These are phyloP conservation scores for Danaus melanippus DNA, from an alignment of 1,140 invertebrate species.

Conservation along the genomic window DNA sequence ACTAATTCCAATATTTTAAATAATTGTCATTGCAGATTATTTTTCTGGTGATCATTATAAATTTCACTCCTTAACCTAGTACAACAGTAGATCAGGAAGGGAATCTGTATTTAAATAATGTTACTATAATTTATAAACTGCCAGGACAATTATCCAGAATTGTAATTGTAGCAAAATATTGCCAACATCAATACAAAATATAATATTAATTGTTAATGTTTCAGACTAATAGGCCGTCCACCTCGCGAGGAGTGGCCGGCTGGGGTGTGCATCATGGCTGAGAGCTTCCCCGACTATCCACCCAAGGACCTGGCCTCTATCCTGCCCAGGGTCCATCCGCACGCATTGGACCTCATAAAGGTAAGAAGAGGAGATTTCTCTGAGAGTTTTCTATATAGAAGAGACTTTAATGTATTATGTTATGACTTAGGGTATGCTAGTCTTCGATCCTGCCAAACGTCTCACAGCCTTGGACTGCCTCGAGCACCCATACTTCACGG, in stretches of 20 bases:
- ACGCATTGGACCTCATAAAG: constrained; percentile 54
- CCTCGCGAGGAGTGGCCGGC: constrained; percentile 68
- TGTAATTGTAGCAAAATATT: too few relatives aligned
- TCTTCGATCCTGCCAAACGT: constrained; percentile 80
- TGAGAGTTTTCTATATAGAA: not conserved
- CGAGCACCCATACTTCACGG: constrained; percentile 82
- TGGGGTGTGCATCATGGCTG: constrained; percentile 58
- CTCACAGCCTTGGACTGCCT: constrained; percentile 83
- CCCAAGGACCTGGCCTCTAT: constrained; percentile 42
- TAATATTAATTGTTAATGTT: constrained; percentile 2
- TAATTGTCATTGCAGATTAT: too few relatives aligned
- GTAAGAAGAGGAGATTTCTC: constrained; percentile 19
- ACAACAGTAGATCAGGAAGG: too few relatives aligned
- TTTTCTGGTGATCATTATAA: too few relatives aligned
- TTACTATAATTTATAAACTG: not conserved
- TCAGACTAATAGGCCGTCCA: constrained; percentile 71
- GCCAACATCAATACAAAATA: too few relatives aligned
- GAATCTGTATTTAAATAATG: too few relatives aligned
- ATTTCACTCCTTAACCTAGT: too few relatives aligned
- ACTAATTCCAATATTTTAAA: too few relatives aligned
- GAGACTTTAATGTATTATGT: not conserved
- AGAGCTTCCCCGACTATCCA: constrained; percentile 62
- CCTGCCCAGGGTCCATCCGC: constrained; percentile 45
- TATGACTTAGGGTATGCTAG: constrained; percentile 80
- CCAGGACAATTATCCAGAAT: not conserved